Base-by-base conservation (phyloP, 2,113 vertebrate genomes). In the Lycaon pictus region DNA sequence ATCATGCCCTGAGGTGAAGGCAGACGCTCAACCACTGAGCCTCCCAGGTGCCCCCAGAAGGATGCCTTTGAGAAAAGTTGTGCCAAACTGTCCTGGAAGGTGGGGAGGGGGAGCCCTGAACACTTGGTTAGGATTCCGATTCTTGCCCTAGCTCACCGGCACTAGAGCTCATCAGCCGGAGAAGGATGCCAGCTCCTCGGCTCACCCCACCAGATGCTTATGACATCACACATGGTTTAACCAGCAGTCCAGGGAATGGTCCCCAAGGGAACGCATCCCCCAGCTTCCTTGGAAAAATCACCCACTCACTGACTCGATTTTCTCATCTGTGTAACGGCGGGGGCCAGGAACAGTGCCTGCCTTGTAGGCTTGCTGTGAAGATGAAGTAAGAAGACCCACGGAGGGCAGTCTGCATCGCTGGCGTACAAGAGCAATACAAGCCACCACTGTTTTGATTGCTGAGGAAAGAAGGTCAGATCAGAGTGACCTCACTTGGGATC, bases 401-500 rank as follows among this genome's bases (percentile, higher is more conserved):
- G 13, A 13, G 62, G 7, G 65, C 22, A 69, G 69, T 29, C 60
- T 43, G 53, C 15, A 12, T 43, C 16, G 0, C 37, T 16, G 15
- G 55, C 17, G 27, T 20, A 11, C 0, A 0, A 2, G 16, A 15
- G 5, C 2, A 7, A 37, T 67, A 16, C 32, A n/a, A 32, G 60
- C 17, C 63, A 37, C 13, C 0, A 0, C 17, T 16, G 35, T 74
- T 89, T 32, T 63, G 19, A 56, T 3, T 13, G 58, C 15, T n/a
- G 27, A 63, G 56, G 27, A 20, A 11, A 43, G 32, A 76, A 11
- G 58, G 48, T 76, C 87, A n/a, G 67, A 65, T 56, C 12, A 53
- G 69, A 13, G 27, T 8, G 19, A 65, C 53, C 15, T 48, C 69
- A 43, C 29, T 35, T 79, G 60, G 43, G 82, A 55, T 55, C 22